phyloP scores from a whole-genome alignment of 2,797 vertebrate species.

The Anabacerthia variegaticeps region DNA sequence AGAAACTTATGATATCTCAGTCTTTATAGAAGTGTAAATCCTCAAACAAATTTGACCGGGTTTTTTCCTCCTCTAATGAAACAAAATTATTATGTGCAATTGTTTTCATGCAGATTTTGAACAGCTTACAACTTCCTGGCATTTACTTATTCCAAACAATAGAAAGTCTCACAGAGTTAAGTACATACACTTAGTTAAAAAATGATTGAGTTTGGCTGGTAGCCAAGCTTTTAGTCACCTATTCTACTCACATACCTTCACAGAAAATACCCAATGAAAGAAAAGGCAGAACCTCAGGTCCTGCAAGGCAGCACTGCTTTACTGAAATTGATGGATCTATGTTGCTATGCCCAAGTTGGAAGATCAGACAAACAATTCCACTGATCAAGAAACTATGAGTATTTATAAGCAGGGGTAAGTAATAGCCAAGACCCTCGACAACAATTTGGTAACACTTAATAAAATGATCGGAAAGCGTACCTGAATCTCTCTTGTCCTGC shows the following conservation, averaged over 20 bases:
- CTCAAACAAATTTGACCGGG: neutral
- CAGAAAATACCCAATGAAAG: neutral
- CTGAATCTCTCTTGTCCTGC: constrained; percentile 93
- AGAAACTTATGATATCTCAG: neutral
- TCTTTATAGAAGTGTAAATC: neutral
- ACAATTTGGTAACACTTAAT: neutral
- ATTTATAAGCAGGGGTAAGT: neutral
- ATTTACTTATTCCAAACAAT: neutral
- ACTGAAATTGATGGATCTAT: neutral
- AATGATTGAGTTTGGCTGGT: neutral
- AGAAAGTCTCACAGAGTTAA: neutral
- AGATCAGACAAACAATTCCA: neutral
- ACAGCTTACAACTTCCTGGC: neutral
- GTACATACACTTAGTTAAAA: neutral
- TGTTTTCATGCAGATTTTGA: neutral
- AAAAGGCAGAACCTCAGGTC: neutral
- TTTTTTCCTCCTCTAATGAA: neutral
- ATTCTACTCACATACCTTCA: neutral
- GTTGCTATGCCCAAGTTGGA: fast-evolving
- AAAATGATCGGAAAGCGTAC: constrained; percentile 55
- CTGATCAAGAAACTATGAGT: neutral
- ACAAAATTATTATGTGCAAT: neutral
- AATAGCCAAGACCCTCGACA: neutral
- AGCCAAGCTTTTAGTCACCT: neutral
- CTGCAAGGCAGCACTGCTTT: neutral